These are phyloP conservation scores for Minunthozetes semirufus DNA, from an alignment of 2,888 invertebrate species.

Conservation along the genomic window DNA sequence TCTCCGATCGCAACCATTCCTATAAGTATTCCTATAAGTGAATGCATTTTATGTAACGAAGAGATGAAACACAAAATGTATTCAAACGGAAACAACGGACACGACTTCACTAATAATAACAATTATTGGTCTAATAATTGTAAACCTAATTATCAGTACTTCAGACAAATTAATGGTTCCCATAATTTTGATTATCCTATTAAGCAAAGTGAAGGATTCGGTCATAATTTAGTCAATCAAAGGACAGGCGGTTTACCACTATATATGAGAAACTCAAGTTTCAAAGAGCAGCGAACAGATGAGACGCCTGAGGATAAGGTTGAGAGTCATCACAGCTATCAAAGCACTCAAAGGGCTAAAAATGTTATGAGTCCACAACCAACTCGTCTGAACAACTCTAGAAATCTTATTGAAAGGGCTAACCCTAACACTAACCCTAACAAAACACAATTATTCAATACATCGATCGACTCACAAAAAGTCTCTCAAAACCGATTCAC, in stretches of 20 bases:
- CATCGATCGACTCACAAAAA: neutral
- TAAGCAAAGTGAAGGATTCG: neutral
- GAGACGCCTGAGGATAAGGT: neutral
- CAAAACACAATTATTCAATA: conserved; percentile 3
- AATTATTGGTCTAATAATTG: conserved; percentile 25
- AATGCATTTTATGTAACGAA: neutral
- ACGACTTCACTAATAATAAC: neutral
- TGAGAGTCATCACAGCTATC: neutral
- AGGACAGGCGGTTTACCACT: neutral
- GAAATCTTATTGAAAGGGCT: neutral
- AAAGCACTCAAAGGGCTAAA: neutral
- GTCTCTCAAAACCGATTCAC: neutral
- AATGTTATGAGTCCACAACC: neutral
- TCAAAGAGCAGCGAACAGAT: neutral
- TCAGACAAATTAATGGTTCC: conserved; percentile 9
- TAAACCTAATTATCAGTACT: conserved; percentile 15
- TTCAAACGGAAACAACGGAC: neutral
- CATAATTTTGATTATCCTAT: neutral
- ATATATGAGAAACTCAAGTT: neutral
- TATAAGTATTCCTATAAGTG: neutral
- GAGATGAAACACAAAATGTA: neutral
- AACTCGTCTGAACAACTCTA: conserved; percentile 19
- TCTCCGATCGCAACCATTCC: neutral
- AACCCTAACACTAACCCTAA: neutral
- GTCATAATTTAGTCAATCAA: neutral